phyloP scores from a whole-genome alignment of 2,888 invertebrate species.

The Chouioia cunea region DNA sequence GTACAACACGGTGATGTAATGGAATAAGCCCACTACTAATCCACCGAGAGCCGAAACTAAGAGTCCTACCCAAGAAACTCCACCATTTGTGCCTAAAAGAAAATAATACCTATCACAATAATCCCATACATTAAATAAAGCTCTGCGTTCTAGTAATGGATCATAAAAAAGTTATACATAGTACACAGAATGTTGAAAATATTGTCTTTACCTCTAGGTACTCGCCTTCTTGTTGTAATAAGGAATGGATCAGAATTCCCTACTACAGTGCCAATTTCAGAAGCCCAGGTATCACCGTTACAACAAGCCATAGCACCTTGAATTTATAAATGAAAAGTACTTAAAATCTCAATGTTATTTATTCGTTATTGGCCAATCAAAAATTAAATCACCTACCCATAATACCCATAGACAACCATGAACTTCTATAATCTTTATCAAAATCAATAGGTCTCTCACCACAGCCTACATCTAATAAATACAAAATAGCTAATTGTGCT shows the following conservation, averaged over 20 bases:
- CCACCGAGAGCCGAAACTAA: slow-evolving; percentile 78
- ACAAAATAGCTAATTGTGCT: slow-evolving; percentile 81
- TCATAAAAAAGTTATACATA: background rate
- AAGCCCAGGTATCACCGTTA: slow-evolving; percentile 93
- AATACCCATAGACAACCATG: slow-evolving; percentile 86
- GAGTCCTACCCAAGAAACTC: slow-evolving; percentile 77
- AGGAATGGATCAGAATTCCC: slow-evolving; percentile 78
- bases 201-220: slow-evolving; percentile 76
- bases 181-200: background rate
- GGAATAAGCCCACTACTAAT: slow-evolving; percentile 77
- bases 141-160: slow-evolving; percentile 10
- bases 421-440: slow-evolving; percentile 78
- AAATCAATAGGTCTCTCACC: slow-evolving; percentile 86
- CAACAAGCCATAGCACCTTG: slow-evolving; percentile 82
- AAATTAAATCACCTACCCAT: slow-evolving; percentile 71
- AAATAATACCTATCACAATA: slow-evolving; percentile 12
- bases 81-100: slow-evolving; percentile 86
- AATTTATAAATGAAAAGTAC: slow-evolving; percentile 45
- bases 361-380: background rate
- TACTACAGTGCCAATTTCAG: slow-evolving; percentile 86
- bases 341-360: slow-evolving; percentile 4
- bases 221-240: slow-evolving; percentile 79
- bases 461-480: slow-evolving; percentile 83
- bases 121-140: slow-evolving; percentile 22
- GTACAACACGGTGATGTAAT: slow-evolving; percentile 78